These are phyloP conservation scores for Turritopsis dohrnii DNA, from an alignment of 30 jellyfish, hydroid and myxozoan species.

Conservation along the genomic window DNA sequence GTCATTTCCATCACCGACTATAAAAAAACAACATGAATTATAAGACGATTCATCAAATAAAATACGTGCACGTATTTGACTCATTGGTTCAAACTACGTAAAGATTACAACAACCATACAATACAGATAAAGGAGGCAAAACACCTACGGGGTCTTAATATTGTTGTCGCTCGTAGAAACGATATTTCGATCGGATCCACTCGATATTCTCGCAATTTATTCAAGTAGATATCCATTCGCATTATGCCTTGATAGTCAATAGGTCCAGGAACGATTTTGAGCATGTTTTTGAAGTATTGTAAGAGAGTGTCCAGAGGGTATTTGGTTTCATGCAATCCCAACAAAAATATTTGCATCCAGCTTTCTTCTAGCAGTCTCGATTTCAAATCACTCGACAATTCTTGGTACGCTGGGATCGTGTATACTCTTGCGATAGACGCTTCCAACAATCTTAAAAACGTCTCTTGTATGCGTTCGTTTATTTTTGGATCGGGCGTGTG, in stretches of 20 bases:
- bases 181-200: constrained; percentile 80
- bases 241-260: constrained; percentile 38
- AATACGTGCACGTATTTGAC: no score
- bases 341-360: constrained; percentile 65
- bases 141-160: constrained; percentile 76
- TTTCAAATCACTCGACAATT: constrained; percentile 58
- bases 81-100: no score
- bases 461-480: constrained; percentile 44
- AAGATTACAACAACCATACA: no score
- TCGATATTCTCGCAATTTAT: constrained; percentile 43
- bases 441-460: constrained; percentile 45
- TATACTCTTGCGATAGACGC: constrained; percentile 54
- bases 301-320: constrained; percentile 47
- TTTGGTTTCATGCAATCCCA: constrained; percentile 46
- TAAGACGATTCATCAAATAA: background rate
- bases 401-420: constrained; percentile 62
- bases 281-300: constrained; percentile 36
- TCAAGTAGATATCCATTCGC: constrained; percentile 43
- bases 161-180: constrained; percentile 66
- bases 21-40: background rate
- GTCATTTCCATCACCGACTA: background rate
- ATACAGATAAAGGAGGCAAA: background rate
- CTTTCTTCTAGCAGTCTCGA: constrained; percentile 59
- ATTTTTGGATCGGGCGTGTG: constrained; percentile 38
- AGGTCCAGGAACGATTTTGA: constrained; percentile 24